phyloP scores from a whole-genome alignment of 2,113 vertebrate species.

The Nanorana parkeri region DNA sequence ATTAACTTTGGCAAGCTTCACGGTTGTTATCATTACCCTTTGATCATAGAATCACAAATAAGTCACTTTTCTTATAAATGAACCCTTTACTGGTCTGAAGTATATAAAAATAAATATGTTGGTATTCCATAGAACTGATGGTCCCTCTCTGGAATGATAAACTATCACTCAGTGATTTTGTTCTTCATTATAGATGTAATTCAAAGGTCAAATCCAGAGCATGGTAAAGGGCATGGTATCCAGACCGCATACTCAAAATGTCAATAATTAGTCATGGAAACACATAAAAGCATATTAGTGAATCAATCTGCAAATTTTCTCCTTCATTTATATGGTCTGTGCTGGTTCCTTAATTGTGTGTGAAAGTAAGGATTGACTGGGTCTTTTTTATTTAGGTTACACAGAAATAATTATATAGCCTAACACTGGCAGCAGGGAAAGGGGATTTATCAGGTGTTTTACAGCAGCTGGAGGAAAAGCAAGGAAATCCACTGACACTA shows the following conservation, averaged over 20 bases:
- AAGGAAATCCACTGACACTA: conserved; percentile 14
- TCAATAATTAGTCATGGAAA: background rate
- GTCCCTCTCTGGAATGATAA: background rate
- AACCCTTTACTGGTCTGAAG: no score
- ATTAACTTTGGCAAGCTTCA: no score
- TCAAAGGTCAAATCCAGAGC: conserved; percentile 3
- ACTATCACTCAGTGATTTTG: background rate
- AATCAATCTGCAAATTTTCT: background rate
- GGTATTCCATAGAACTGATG: background rate
- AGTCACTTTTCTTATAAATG: background rate
- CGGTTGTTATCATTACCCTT: no score
- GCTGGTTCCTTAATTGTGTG: background rate
- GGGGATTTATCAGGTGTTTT: conserved; percentile 14
- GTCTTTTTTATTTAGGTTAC: background rate
- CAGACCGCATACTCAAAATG: conserved; percentile 4
- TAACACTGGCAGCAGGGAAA: background rate
- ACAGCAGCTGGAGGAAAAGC: conserved; percentile 2
- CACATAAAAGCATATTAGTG: background rate
- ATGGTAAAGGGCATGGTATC: background rate
- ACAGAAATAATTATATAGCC: background rate
- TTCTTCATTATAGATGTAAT: background rate
- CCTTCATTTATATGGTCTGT: background rate
- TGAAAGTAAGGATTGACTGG: background rate
- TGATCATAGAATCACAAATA: no score
- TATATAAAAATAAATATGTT: no score